Evolutionary conservation across 1,140 invertebrate species (phyloP), one percentile per base, ranked within the genome.

Genomic region (Brachionus angularis): DNA sequence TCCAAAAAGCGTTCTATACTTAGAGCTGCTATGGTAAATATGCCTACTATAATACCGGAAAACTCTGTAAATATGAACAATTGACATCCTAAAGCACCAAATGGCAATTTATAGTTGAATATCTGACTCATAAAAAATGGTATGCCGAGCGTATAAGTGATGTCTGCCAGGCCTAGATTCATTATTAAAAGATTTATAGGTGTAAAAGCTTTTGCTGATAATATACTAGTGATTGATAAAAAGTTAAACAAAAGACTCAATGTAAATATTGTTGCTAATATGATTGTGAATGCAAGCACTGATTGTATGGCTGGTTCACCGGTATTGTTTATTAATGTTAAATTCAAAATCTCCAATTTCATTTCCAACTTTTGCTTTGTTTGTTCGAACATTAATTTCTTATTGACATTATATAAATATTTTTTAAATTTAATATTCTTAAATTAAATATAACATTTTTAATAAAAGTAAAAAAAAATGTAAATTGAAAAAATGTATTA

Each of bases 111-210:
- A 23, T 47, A 67, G 18, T 50, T 67, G 10, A 50, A 18, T 0
- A 46, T 47, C 46, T 67, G 62, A n/a, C 5, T 50, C 2, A 47
- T 27, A 46, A 67, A 67, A 67, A 67, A 67, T 27, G 62, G 62
- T 12, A 67, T 67, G 10, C 62, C 46, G 3, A 67, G 18, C 14
- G 62, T 21, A 34, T 67, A 67, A 1, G 46, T 67, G 2, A 67
- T 3, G 36, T 67, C 62, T 4, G 62, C 62, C 21, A 67, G 36
- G 10, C 42, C 62, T 8, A 67, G 62, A 23, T 67, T 67, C 1
- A 67, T 47, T 8, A 67, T 67, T 34, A 67, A 46, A 46, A 67
- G 16, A 8, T 67, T 50, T 5, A 67, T 67, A 10, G 62, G 62
- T 16, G 62, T 47, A 23, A 33, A 67, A 21, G 62, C 46, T 29